Evolutionary conservation across 2,113 vertebrate species (phyloP).

Genomic region (Bothrops jararaca): DNA sequence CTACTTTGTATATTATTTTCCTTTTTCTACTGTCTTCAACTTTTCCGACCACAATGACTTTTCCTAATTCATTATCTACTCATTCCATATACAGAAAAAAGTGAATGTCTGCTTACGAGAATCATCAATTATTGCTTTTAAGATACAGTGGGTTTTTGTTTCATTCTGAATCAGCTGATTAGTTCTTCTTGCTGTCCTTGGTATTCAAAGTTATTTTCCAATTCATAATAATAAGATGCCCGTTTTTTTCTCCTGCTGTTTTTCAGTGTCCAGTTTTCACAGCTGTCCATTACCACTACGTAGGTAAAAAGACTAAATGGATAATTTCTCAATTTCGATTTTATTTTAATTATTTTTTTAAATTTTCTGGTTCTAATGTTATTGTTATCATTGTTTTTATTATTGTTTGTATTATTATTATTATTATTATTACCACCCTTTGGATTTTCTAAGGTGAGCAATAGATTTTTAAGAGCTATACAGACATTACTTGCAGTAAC

Average conservation of each 20-base stretch:
- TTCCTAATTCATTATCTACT: not conserved
- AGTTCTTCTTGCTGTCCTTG: not conserved
- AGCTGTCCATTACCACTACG: not conserved
- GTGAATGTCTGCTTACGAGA: not conserved
- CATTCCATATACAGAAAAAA: not conserved
- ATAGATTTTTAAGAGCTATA: not conserved
- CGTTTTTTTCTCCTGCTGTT: not conserved
- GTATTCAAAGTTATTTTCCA: not conserved
- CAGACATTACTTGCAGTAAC: not conserved
- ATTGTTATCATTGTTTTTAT: no score
- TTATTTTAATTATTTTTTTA: not conserved
- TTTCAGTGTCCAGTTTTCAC: not conserved
- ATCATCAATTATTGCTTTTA: not conserved
- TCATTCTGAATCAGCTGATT: not conserved
- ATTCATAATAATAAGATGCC: not conserved
- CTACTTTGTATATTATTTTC: not conserved
- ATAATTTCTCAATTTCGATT: not conserved
- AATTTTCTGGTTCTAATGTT: not conserved
- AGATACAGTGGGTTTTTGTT: not conserved
- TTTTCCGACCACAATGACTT: not conserved
- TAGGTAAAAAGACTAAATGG: not conserved
- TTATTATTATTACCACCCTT: no score
- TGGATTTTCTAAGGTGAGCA: not conserved
- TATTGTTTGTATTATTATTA: no score
- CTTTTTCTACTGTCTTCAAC: not conserved